A percentile compares a stretch with the other conserved stretches of the same genome.
phyloP scores from a whole-genome alignment of 2,797 vertebrate species.

The Trichosurus vulpecula region DNA sequence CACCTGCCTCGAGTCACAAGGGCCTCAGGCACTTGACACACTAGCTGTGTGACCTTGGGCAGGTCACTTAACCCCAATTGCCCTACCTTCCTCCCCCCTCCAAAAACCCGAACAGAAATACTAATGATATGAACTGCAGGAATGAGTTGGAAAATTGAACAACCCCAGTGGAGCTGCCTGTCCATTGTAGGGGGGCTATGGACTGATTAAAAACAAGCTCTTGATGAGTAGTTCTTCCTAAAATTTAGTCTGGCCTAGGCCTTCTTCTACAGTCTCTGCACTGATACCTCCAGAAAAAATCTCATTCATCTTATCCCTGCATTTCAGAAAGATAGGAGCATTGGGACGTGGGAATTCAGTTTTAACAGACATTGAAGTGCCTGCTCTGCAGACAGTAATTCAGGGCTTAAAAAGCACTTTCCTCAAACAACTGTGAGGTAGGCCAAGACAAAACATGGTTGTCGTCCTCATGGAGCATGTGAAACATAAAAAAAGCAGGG shows the following conservation, averaged over 20 bases:
- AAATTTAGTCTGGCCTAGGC: background rate
- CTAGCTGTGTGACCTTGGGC: no score
- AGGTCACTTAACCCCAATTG: no score
- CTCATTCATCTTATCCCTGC: background rate
- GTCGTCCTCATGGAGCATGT: background rate
- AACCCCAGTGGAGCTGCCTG: background rate
- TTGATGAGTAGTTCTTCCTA: background rate
- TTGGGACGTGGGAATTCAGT: background rate
- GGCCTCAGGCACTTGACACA: no score
- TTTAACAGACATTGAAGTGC: background rate
- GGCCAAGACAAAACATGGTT: background rate
- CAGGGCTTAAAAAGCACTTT: background rate
- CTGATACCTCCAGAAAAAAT: background rate
- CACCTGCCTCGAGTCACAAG: no score
- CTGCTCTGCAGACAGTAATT: background rate
- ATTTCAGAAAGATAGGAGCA: background rate
- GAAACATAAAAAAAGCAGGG: background rate
- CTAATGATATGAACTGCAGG: background rate
- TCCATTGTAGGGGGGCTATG: no score
- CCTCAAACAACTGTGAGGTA: background rate
- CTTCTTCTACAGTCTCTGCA: background rate
- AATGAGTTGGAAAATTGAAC: background rate
- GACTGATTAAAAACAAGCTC: background rate
- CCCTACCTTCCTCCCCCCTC: no score
- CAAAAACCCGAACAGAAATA: no score